Evolutionary conservation across 2,888 invertebrate genomes (phyloP).

Genomic region (Lasiommata megera): DNA sequence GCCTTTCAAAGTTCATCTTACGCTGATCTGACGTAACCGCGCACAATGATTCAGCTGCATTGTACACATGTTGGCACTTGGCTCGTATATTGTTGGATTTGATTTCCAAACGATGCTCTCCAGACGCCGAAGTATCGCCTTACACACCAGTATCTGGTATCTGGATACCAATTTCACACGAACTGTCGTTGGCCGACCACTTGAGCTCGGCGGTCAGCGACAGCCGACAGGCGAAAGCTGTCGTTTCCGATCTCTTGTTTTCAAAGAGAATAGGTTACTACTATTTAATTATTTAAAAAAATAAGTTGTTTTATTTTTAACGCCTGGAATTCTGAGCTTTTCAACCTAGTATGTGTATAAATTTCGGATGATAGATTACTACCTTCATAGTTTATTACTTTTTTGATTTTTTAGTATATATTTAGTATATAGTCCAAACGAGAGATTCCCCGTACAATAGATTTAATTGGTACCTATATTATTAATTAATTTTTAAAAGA

Average conservation of each 20-base stretch:
- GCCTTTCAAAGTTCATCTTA: conserved; percentile 33
- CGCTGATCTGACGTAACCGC: conserved; percentile 35
- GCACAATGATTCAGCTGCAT: conserved; percentile 49
- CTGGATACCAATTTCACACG: conserved; percentile 64
- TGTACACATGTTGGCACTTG: conserved; percentile 66
- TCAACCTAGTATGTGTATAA: too few species aligned
- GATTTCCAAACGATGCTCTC: conserved; percentile 64
- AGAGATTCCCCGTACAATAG: too few species aligned
- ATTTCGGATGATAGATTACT: too few species aligned
- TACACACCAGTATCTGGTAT: conserved; percentile 51
- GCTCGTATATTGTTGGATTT: conserved; percentile 52
- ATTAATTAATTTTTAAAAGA: too few species aligned
- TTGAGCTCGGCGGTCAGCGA: conserved; percentile 25
- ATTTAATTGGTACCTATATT: too few species aligned
- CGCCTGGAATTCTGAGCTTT: too few species aligned
- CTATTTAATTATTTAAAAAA: too few species aligned
- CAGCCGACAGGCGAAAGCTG: conserved; percentile 18
- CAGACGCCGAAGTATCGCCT: conserved; percentile 72
- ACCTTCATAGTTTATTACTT: too few species aligned
- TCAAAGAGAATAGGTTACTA: too few species aligned
- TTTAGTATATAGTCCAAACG: too few species aligned
- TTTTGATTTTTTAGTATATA: too few species aligned
- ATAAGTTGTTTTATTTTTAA: too few species aligned
- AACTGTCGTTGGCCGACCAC: conserved; percentile 43
- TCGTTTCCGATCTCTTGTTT: conserved; percentile 22